Evolutionary conservation across 2,113 vertebrate species (phyloP), one percentile per base, ranked within the genome.

Genomic region (Cisticola juncidis): DNA sequence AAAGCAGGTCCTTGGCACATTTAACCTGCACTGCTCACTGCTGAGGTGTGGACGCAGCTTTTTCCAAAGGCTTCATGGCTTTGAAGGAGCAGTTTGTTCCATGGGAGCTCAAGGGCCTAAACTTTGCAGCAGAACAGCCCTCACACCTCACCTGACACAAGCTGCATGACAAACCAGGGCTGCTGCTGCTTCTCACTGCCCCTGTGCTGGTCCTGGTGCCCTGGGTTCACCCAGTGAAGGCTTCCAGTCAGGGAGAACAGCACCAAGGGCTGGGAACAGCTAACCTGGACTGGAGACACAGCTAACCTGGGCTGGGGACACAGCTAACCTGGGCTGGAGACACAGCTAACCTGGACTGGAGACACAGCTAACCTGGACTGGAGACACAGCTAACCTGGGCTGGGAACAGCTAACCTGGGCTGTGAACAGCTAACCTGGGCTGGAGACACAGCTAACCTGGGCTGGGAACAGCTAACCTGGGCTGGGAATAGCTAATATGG

Each of bases 141-240:
- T 81, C 11, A 4, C 9, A 29, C 60, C 64, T 89, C 16, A 2
- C 33, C 69, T 8, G 14, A 22, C 56, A 12, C 0, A 9, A 83
- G 22, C 65, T 61, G 74, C 2, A 1, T 6, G 2, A 15, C 2
- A 2, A 44, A 5, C 3, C 3, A 20, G 44, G 44, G 53, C 50
- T 91, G 57, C 28, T 64, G 42, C 35, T 20, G 31, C 26, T 21
- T 48, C 62, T 66, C 25, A 74, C 61, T 1, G 1, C 45, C 70
- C 40, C 51, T 1, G 0, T n/a, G 17, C 56, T 70, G 60, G 0
- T 2, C 23, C 25, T 29, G 38, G 22, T 12, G 24, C 44, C 18
- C 11, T n/a, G 33, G 0, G 0, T 3, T 48, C 4, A 2, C 31
- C 50, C 51, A 50, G 44, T 17, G 56, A 70, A 21, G 23, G 9